Evolutionary conservation across 2,113 vertebrate species (phyloP).

Genomic region (Carassius auratus): DNA sequence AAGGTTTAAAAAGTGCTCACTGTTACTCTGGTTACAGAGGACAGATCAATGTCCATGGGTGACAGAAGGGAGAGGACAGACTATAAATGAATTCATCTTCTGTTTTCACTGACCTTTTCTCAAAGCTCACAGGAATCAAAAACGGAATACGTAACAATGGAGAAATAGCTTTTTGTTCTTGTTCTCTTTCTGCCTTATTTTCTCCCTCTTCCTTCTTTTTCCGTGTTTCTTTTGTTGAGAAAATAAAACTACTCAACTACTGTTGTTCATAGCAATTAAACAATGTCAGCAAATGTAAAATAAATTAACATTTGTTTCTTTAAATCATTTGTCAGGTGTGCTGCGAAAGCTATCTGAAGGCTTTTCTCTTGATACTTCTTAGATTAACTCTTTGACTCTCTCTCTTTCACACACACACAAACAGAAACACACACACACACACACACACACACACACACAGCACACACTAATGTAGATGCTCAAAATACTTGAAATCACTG

Average conservation of each 20-base stretch:
- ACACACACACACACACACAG: not conserved
- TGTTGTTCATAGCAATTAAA: slow-evolving; percentile 19
- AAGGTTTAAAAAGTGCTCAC: slow-evolving; percentile 47
- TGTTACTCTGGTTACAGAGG: slow-evolving; percentile 48
- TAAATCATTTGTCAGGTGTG: slow-evolving; percentile 3
- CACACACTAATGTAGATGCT: not conserved
- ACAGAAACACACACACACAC: not conserved
- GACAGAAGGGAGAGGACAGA: slow-evolving; percentile 57
- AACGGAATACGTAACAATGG: slow-evolving; percentile 70
- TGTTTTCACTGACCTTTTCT: slow-evolving; percentile 59
- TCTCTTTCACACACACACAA: not conserved
- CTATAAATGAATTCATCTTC: slow-evolving; percentile 57
- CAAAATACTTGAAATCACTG: too few species aligned
- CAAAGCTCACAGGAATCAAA: slow-evolving; percentile 65
- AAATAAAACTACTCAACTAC: slow-evolving; percentile 12
- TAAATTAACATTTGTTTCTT: not conserved
- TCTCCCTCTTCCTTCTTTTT: not conserved
- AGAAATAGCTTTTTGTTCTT: slow-evolving; percentile 61
- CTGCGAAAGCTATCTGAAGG: not conserved
- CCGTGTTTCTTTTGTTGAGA: not conserved
- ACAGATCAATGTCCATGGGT: slow-evolving; percentile 49
- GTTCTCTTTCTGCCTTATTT: not conserved
- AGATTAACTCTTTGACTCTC: not conserved
- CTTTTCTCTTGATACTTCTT: not conserved
- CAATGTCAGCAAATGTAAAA: slow-evolving; percentile 31